Percentiles rank a stretch among this genome's conserved stretches.
phyloP scores from a whole-genome alignment of 2,888 invertebrate genomes.

The Chrysolina americana region DNA sequence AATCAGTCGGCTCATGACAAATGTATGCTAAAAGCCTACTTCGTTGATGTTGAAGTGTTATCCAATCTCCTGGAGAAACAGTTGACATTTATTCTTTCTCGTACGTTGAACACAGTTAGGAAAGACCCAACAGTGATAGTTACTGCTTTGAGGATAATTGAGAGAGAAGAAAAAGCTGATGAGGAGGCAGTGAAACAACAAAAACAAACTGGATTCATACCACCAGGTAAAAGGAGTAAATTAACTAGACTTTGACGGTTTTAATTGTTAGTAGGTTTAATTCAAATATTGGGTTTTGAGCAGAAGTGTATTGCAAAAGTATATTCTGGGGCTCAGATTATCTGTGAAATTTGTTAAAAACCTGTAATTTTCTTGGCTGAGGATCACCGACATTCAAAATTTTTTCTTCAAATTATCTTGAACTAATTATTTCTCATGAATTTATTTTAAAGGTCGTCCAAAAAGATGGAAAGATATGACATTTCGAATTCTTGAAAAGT shows the following conservation, averaged over 20 bases:
- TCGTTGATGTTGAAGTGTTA: constrained; percentile 93
- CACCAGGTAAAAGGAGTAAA: constrained; percentile 77
- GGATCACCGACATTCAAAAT: too few species aligned
- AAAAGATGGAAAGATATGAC: constrained; percentile 92
- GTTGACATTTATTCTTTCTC: constrained; percentile 88
- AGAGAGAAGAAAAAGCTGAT: constrained; percentile 97
- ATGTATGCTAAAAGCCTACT: constrained; percentile 94
- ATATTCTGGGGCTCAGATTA: too few species aligned
- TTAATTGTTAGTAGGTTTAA: neutral
- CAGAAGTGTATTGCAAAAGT: too few species aligned
- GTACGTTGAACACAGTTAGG: constrained; percentile 93
- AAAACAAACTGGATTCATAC: constrained; percentile 89
- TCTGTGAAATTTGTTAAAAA: too few species aligned
- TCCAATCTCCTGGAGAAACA: constrained; percentile 93
- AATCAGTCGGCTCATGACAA: constrained; percentile 92
- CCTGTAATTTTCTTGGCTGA: too few species aligned
- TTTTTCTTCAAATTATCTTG: neutral
- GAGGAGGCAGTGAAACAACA: constrained; percentile 85
- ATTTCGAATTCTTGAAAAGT: constrained; percentile 84
- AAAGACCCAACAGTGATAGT: constrained; percentile 97
- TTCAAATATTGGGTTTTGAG: neutral
- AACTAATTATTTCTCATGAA: neutral
- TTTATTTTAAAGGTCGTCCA: constrained; percentile 74
- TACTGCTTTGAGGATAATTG: constrained; percentile 95
- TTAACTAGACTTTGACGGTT: neutral